These are phyloP conservation scores for Xyrauchen texanus DNA, from an alignment of 2,113 vertebrate genomes.

Conservation along the genomic window DNA sequence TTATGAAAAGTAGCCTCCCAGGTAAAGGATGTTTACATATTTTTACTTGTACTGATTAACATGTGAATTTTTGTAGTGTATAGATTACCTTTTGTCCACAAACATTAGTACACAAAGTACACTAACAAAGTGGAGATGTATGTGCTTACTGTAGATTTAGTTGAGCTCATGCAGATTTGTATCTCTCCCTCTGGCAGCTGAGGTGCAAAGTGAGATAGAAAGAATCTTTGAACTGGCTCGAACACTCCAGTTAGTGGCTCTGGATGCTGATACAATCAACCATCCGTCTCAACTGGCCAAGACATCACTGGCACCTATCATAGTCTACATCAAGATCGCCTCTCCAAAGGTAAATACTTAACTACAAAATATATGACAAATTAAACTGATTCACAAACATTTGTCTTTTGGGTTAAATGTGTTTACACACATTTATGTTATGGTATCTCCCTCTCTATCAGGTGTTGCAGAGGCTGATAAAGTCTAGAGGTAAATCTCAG, in stretches of 20 bases:
- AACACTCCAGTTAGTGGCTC: conserved; percentile 91
- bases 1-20: no score
- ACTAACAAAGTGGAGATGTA: background rate
- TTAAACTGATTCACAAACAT: no score
- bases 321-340: conserved; percentile 97
- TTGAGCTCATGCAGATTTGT: conserved; percentile 17
- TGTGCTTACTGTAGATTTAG: conserved; percentile 31
- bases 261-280: conserved; percentile 98
- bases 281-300: conserved; percentile 93
- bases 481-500: conserved; percentile 95
- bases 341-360: conserved; percentile 85
- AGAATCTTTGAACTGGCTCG: conserved; percentile 96
- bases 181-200: conserved; percentile 72
- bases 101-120: background rate
- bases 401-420: background rate
- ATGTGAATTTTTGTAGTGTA: background rate
- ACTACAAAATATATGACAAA: no score
- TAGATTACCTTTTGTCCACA: conserved; percentile 34
- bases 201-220: conserved; percentile 97
- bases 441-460: conserved; percentile 50
- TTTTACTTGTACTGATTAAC: background rate
- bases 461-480: conserved; percentile 96
- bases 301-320: conserved; percentile 94
- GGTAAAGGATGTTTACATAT: no score
- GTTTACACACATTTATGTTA: background rate